Evolutionary conservation across 2,113 vertebrate genomes (phyloP), one percentile per base, ranked within the genome.

Genomic region (Sciurus niger): DNA sequence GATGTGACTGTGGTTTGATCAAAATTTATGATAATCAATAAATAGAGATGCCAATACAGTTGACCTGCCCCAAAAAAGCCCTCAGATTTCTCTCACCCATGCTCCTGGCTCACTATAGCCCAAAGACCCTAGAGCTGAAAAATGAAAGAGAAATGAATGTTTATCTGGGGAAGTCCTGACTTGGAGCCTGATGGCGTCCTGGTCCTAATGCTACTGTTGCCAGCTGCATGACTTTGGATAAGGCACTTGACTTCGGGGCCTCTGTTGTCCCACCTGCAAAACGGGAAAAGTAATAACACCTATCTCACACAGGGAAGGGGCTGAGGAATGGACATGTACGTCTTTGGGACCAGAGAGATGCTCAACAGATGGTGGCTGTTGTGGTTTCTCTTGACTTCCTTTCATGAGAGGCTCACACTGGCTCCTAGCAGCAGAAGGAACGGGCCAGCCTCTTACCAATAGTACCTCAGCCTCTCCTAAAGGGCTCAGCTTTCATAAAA

Each of bases 131-230:
- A 83, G 46, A 76, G 58, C 6, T 37, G 34, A 46, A 74, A 32
- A 30, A 55, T 34, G 37, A 48, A 67, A 55, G 63, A 94, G 72
- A 78, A 46, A 76, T 16, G 28, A 51, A 82, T 10, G 3, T 40
- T 11, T 43, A 32, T 17, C 9, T 40, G 83, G 28, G 3, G 60
- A 30, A 8, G 55, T 18, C 32, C 86, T 84, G 70, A 34, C 43
- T 5, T 85, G 80, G 46, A 83, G 30, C 46, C 85, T 13, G n/a
- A 37, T 0, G 60, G 24, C 74, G 6, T 13, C 51, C 67, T 18
- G n/a, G 48, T 17, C n/a, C 46, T 63, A 37, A 53, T 0, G 22
- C 12, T 28, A 25, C 18, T 0, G 4, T 30, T 3, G 2, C 25
- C 24, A 40, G 79, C 85, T 83, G n/a, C 40, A 34, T 24, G 60